Evolutionary conservation across 2,113 vertebrate species (phyloP).

Genomic region (Lamprologus ornatipinnis): DNA sequence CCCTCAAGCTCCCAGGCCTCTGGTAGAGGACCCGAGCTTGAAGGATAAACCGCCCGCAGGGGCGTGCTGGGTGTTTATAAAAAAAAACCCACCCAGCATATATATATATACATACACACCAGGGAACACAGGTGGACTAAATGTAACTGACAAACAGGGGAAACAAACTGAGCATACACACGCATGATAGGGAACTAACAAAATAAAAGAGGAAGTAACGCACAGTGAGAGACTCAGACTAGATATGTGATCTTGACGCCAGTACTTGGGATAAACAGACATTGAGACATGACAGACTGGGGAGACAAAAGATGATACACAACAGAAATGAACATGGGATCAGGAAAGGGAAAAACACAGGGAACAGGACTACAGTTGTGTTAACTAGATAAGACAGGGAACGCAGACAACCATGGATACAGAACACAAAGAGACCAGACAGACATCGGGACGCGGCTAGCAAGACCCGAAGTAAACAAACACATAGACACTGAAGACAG

Average conservation of each 20-base stretch:
- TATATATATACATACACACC: accelerated
- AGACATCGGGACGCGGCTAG: not conserved
- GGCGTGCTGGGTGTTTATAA: too few species aligned
- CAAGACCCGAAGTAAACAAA: not conserved
- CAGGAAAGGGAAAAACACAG: not conserved
- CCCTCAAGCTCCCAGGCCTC: too few species aligned
- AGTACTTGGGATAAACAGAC: not conserved
- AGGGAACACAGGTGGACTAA: not conserved
- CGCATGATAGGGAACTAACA: not conserved
- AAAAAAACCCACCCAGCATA: too few species aligned
- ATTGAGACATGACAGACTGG: not conserved
- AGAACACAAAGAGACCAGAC: not conserved
- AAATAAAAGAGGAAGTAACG: not conserved
- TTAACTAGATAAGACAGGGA: not conserved
- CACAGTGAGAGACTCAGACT: not conserved
- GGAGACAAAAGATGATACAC: not conserved
- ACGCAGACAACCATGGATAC: not conserved
- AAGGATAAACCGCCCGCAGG: too few species aligned
- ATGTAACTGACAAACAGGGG: not conserved
- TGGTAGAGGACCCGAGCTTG: too few species aligned
- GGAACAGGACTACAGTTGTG: not conserved
- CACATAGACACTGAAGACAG: not conserved
- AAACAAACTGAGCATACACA: not conserved
- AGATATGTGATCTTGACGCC: not conserved
- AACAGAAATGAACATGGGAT: not conserved